These are phyloP conservation scores for Drosophila sproati DNA, from an alignment of 1,140 invertebrate genomes.

Conservation along the genomic window DNA sequence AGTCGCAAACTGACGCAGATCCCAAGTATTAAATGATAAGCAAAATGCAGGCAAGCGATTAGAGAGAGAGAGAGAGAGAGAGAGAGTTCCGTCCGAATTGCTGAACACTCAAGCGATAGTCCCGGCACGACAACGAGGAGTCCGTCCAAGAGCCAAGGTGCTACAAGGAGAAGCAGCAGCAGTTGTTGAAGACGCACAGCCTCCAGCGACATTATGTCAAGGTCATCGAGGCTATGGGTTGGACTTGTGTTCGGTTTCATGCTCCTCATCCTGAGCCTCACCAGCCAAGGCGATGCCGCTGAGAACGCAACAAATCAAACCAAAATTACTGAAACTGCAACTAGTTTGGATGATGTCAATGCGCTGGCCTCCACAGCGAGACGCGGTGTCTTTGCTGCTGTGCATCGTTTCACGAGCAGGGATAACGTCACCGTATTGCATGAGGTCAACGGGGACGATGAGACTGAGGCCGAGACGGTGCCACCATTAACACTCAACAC, in stretches of 20 bases:
- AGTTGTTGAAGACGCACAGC: neutral
- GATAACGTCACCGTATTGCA: conserved; percentile 78
- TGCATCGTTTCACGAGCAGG: conserved; percentile 34
- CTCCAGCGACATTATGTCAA: neutral
- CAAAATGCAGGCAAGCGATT: conserved; percentile 40
- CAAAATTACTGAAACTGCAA: neutral
- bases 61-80: conserved; percentile 4
- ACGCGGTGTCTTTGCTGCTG: conserved; percentile 18
- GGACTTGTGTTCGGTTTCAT: neutral
- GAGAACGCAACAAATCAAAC: neutral
- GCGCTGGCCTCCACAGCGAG: conserved; percentile 29
- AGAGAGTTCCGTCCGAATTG: conserved; percentile 6
- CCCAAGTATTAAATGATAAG: conserved; percentile 7
- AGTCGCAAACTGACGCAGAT: conserved; percentile 11
- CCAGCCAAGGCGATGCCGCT: neutral
- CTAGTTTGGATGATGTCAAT: neutral
- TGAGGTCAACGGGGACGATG: conserved; percentile 59
- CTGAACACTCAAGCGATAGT: conserved; percentile 12
- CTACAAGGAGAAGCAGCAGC: neutral
- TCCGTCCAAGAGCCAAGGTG: neutral
- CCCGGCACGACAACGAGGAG: neutral
- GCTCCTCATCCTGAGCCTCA: neutral
- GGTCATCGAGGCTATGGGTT: neutral
- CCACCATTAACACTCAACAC: conserved; percentile 65
- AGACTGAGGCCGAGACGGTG: too few species aligned